These are phyloP conservation scores for Alcis repandata DNA, from an alignment of 2,888 invertebrate species.

Conservation along the genomic window DNA sequence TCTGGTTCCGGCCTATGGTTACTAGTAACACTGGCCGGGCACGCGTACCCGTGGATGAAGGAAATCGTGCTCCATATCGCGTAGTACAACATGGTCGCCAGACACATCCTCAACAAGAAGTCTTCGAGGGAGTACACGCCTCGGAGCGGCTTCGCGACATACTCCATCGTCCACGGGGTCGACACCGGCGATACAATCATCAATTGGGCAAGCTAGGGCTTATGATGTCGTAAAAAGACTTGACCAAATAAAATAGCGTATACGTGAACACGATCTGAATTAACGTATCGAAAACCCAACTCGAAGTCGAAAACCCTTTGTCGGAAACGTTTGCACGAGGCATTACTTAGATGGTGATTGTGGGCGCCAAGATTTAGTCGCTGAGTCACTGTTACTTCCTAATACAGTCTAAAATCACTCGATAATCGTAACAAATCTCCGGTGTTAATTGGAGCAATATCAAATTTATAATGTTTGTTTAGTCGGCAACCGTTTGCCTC, in stretches of 20 bases:
- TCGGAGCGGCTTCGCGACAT: slow-evolving; percentile 4
- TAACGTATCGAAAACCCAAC: slow-evolving; percentile 56
- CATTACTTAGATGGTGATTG: slow-evolving; percentile 25
- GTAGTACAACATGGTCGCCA: slow-evolving; percentile 61
- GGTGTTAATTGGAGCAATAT: slow-evolving; percentile 1
- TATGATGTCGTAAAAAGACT: slow-evolving; percentile 64
- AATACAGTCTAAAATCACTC: slow-evolving; percentile 8
- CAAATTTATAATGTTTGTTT: slow-evolving; percentile 3
- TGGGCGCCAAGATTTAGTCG: not conserved
- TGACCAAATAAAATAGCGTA: slow-evolving; percentile 66
- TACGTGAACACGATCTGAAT: slow-evolving; percentile 66
- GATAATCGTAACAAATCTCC: slow-evolving; percentile 18
- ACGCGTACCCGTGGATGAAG: slow-evolving; percentile 30
- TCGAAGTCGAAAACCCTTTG: slow-evolving; percentile 36
- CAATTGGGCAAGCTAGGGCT: slow-evolving; percentile 52
- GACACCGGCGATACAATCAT: slow-evolving; percentile 6
- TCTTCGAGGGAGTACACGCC: slow-evolving; percentile 49
- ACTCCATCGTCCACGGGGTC: slow-evolving; percentile 8
- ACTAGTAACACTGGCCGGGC: not conserved
- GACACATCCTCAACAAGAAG: slow-evolving; percentile 57
- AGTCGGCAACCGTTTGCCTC: slow-evolving; percentile 12
- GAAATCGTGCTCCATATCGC: slow-evolving; percentile 52
- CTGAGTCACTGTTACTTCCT: slow-evolving; percentile 14
- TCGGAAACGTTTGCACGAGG: slow-evolving; percentile 30
- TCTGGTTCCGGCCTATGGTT: not conserved